Evolutionary conservation across 2,888 invertebrate genomes (phyloP), one percentile per base, ranked within the genome.

Genomic region (Dolichopus griseipennis): DNA sequence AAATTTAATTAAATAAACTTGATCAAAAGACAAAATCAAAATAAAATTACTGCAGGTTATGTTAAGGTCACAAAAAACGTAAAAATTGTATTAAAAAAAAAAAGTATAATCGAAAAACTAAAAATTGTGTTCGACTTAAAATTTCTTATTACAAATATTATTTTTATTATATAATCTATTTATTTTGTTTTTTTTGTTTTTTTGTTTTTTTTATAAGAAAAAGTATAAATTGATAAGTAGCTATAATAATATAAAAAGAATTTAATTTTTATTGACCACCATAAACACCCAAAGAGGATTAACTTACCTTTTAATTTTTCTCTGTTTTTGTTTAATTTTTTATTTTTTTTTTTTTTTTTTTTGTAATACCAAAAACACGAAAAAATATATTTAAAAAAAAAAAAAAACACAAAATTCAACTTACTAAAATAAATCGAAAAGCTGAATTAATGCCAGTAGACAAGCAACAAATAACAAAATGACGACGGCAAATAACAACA

Each of bases 241-340:
- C 15, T 18, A 52, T 6, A 52, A 52, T 52, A 52, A 52, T 52
- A 12, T 15, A 1, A 52, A 52, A 52, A 52, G 15, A 52, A 52
- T 52, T 52, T 52, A 52, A 52, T 52, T 52, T 52, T 52, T 52
- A 52, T 52, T 52, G 52, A 52, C 52, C n/a, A 52, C 52, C 52
- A 52, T 52, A 52, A 52, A n/a, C 52, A 52, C 52, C n/a, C 18
- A 52, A 52, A 52, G 52, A 52, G 52, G 52, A 52, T 52, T 52
- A 52, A 52, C 15, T 52, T 52, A 18, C 52, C 15, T 52, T 18
- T 41, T 41, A 15, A 7, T 41, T 27, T 27, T n/a, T n/a, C n/a
- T 15, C 43, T 43, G 43, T 12, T 4, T n/a, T n/a, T n/a, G n/a
- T n/a, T n/a, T n/a, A n/a, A n/a, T n/a, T n/a, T n/a, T n/a, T n/a